A percentile compares a stretch with the other conserved stretches of the same genome.
Evolutionary conservation across 1,140 invertebrate species (phyloP).

Genomic region (Papilio helenus): DNA sequence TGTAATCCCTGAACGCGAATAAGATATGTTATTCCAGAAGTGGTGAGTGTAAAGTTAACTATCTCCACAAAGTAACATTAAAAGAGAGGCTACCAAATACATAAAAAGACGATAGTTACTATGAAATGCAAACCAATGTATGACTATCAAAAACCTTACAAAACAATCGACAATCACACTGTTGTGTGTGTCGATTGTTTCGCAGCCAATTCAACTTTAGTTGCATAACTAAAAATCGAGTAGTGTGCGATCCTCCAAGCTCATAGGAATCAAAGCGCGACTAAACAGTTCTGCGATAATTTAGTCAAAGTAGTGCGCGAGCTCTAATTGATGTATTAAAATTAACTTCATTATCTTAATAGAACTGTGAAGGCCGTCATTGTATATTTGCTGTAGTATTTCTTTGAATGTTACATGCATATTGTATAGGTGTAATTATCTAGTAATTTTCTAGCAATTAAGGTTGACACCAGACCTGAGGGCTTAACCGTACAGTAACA

Average conservation of each 20-base stretch:
- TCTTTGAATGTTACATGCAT: not conserved
- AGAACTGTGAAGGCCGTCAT: not conserved
- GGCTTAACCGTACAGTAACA: slow-evolving; percentile 15
- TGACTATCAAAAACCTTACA: too few species aligned
- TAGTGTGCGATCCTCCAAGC: too few species aligned
- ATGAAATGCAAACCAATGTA: too few species aligned
- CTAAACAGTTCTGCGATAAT: too few species aligned
- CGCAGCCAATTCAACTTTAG: too few species aligned
- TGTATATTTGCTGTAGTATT: not conserved
- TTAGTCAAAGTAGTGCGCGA: too few species aligned
- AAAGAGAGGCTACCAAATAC: too few species aligned
- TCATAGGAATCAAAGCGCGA: too few species aligned
- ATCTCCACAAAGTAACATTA: not conserved
- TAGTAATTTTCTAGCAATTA: not conserved
- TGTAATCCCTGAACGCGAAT: slow-evolving; percentile 2
- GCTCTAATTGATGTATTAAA: not conserved
- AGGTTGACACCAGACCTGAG: slow-evolving; percentile 9
- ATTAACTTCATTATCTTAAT: not conserved
- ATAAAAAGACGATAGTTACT: too few species aligned
- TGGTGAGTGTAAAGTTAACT: not conserved
- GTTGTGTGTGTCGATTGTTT: too few species aligned
- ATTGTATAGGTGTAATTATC: slow-evolving; percentile 15
- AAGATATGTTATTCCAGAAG: slow-evolving; percentile 4
- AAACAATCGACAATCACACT: too few species aligned
- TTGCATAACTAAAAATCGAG: too few species aligned